phyloP scores from a whole-genome alignment of 2,113 vertebrate genomes.

The Leucopternis melanops region DNA sequence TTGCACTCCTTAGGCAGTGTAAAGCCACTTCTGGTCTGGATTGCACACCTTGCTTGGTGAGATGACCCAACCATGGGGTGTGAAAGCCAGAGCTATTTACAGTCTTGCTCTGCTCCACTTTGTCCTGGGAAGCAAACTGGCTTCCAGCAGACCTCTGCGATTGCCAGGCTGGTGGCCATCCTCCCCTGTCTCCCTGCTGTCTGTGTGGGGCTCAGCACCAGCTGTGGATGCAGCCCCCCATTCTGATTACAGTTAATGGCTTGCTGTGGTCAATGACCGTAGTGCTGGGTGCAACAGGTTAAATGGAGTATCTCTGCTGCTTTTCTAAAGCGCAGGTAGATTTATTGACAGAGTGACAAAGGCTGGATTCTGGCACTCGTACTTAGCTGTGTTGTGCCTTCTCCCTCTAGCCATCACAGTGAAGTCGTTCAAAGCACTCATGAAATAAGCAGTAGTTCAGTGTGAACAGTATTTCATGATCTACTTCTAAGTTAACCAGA shows the following conservation, averaged over 20 bases:
- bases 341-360: not conserved
- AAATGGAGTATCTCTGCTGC: not conserved
- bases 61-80: not conserved
- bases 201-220: not conserved
- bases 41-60: not conserved
- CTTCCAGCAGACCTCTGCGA: not conserved
- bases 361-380: fast-evolving
- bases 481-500: not conserved
- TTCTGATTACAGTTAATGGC: not conserved
- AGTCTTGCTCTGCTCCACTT: not conserved
- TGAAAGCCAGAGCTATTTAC: not conserved
- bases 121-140: not conserved
- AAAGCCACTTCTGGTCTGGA: not conserved
- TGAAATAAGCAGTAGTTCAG: not conserved
- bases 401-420: not conserved
- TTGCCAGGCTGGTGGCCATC: not conserved
- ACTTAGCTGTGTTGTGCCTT: not conserved
- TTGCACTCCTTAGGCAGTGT: not conserved
- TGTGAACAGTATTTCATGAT: not conserved
- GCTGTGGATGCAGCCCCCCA: not conserved
- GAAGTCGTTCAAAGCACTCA: fast-evolving
- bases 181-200: not conserved
- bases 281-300: not conserved
- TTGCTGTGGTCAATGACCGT: not conserved
- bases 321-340: not conserved